Evolutionary conservation across 2,797 vertebrate genomes (phyloP), one percentile per base, ranked within the genome.

Genomic region (Anguilla anguilla): DNA sequence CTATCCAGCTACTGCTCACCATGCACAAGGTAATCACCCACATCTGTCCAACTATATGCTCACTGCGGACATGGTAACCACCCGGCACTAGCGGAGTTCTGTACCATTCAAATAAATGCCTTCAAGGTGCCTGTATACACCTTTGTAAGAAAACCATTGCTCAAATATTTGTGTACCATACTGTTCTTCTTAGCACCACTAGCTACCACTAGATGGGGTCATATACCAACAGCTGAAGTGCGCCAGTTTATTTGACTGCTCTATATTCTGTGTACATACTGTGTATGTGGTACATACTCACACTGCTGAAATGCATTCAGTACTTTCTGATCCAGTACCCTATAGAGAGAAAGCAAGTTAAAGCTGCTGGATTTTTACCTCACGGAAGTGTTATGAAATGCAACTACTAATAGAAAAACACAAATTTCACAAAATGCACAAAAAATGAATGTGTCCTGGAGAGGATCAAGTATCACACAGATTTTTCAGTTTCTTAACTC

Each of bases 201-300:
- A 28, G 11, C 2, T 72, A 55, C 91, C 93, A 89, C 91, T 89
- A 92, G 93, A 83, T 90, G 93, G 91, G 86, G 84, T 83, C 86
- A 67, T 61, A 87, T 31, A 7, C 35, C 39, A 51, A 86, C 15
- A 49, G 9, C 79, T 55, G 9, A 31, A 35, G 39, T 85, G 9
- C 4, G 2, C 9, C 25, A 82, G 19, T 49, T 49, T 67, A 28
- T 67, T 67, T 67, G 22, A 67, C 7, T 67, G 6, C 22, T 11
- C 46, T 51, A n/a, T 31, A 49, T 82, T 49, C 46, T 51, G 79
- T 82, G 9, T 49, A n/a, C 43, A 79, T 79, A 43, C 74, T 79
- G 17, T 17, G 19, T 46, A 57, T 57, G 15, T 57, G 15, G 3
- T 19, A 19, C 55, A 57, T 57, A 39, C 35, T 81, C 43, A 43